Percentiles rank a stretch among this genome's conserved stretches.
Evolutionary conservation across 30 jellyfish, hydroid and myxozoan species (phyloP).

Genomic region (Hydra vulgaris): DNA sequence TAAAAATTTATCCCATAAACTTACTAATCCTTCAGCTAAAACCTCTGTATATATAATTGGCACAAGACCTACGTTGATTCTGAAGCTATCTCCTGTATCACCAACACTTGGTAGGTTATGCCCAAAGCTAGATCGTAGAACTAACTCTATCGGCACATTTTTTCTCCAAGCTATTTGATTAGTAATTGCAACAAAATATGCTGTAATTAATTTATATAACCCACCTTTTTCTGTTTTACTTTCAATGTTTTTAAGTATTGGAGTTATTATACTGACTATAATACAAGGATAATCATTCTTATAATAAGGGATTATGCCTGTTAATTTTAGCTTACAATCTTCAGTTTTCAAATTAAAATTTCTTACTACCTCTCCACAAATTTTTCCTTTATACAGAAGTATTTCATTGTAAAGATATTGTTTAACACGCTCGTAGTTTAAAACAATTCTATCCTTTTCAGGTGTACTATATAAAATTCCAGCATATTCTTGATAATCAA

Average conservation of each 20-base stretch:
- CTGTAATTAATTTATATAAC: no score
- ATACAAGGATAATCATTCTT: background rate
- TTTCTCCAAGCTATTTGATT: no score
- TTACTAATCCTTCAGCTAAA: background rate
- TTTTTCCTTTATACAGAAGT: background rate
- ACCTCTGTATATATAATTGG: background rate
- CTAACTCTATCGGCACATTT: no score
- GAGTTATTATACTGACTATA: background rate
- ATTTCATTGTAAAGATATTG: background rate
- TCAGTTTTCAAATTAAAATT: background rate
- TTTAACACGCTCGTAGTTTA: background rate
- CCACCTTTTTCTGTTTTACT: no score
- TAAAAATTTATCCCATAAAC: background rate
- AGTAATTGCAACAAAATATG: no score
- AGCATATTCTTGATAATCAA: background rate
- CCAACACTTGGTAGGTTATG: no score
- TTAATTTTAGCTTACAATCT: background rate
- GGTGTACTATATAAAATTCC: background rate
- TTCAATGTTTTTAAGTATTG: background rate
- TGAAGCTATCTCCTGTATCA: background rate
- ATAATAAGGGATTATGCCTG: background rate
- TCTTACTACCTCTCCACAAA: background rate
- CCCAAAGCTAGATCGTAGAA: no score
- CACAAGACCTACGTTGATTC: background rate
- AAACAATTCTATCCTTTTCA: background rate